phyloP scores from a whole-genome alignment of 2,888 invertebrate species.

The Aporophyla nigra region DNA sequence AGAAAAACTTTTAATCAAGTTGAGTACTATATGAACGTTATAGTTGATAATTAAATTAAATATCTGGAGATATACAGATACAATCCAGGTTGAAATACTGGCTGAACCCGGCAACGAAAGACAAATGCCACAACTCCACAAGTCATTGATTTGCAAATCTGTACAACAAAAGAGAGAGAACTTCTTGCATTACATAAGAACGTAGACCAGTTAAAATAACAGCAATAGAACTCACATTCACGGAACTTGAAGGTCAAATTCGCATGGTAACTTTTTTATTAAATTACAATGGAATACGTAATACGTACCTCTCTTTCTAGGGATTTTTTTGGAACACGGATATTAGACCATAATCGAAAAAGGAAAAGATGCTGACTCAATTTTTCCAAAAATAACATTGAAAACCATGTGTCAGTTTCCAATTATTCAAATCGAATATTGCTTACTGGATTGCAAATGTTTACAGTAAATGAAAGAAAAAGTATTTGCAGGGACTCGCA shows the following conservation, averaged over 20 bases:
- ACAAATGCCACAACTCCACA: background rate
- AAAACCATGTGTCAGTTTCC: background rate
- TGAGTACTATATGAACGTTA: background rate
- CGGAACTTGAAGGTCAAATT: conserved; percentile 16
- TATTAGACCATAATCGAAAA: background rate
- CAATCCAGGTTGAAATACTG: background rate
- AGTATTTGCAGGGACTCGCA: no score
- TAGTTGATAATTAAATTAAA: background rate
- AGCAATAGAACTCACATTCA: conserved; percentile 1
- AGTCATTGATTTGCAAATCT: conserved; percentile 7
- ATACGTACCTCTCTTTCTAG: background rate
- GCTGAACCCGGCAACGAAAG: background rate
- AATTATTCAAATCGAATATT: background rate
- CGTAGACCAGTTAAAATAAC: background rate
- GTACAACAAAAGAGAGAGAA: conserved; percentile 7
- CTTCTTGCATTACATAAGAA: conserved; percentile 16
- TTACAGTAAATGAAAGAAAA: background rate
- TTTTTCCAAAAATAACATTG: background rate
- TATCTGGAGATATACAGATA: background rate
- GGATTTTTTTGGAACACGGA: background rate
- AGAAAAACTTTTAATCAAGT: background rate
- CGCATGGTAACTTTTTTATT: conserved; percentile 5
- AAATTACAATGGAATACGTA: background rate
- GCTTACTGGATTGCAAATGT: background rate
- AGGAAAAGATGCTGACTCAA: background rate